A percentile compares a stretch with the other conserved stretches of the same genome.
Conservation (phyloP, 1,140 invertebrate species). For the Drosophila burlai region DNA sequence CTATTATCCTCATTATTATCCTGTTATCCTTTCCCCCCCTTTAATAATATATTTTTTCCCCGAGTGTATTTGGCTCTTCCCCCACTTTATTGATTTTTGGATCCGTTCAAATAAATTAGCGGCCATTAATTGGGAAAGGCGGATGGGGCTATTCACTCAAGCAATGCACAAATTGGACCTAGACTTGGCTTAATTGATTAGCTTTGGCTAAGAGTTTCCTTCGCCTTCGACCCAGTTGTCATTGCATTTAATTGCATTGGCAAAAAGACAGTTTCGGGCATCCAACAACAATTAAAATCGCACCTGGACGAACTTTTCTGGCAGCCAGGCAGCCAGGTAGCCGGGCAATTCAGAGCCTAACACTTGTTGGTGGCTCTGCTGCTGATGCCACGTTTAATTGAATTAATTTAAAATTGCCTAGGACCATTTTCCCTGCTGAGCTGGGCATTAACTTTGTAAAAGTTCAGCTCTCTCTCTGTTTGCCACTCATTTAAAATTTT, state of each 20-base stretch:
- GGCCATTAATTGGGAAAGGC: constrained; percentile 66
- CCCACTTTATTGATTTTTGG: constrained; percentile 66
- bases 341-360: constrained; percentile 25
- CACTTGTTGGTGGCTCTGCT: constrained; percentile 32
- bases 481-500: constrained; percentile 53
- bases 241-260: constrained; percentile 76
- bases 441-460: constrained; percentile 34
- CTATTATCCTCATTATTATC: too few species aligned
- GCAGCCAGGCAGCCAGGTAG: not conserved
- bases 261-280: constrained; percentile 46
- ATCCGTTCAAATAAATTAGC: constrained; percentile 64
- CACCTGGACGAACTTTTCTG: constrained; percentile 56
- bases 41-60: not conserved
- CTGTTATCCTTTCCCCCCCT: too few species aligned
- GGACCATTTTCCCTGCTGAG: constrained; percentile 11
- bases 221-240: constrained; percentile 20
- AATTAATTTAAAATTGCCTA: constrained; percentile 69
- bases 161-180: constrained; percentile 40
- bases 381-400: constrained; percentile 59
- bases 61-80: not conserved
- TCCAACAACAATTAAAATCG: constrained; percentile 61
- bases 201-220: constrained; percentile 22
- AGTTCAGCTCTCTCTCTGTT: constrained; percentile 22
- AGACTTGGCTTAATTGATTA: constrained; percentile 67
- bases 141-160: constrained; percentile 33